Evolutionary conservation across 1,140 invertebrate genomes (phyloP).

Genomic region (Calliphora vicina): DNA sequence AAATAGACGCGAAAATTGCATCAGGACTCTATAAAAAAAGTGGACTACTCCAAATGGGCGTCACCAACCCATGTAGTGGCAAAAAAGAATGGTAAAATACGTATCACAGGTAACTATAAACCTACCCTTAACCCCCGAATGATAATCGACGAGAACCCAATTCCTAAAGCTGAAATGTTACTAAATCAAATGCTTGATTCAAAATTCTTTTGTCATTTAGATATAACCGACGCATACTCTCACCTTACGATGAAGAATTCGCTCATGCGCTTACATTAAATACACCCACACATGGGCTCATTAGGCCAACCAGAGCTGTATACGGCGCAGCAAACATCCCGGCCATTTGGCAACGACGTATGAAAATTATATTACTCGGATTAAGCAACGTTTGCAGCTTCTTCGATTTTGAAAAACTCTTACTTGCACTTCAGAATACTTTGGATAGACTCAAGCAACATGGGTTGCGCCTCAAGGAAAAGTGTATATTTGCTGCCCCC

Average conservation of each 20-base stretch:
- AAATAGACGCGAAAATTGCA: not conserved
- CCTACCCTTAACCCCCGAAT: constrained; percentile 48
- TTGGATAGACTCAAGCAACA: constrained; percentile 33
- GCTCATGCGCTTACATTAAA: not conserved
- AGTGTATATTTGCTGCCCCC: constrained; percentile 33
- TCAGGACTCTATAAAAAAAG: constrained; percentile 40
- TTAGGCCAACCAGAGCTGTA: constrained; percentile 43
- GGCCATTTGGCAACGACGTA: constrained; percentile 44
- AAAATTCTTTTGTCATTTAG: constrained; percentile 35
- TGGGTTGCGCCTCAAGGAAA: constrained; percentile 31
- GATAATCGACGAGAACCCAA: constrained; percentile 50
- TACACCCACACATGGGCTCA: constrained; percentile 41
- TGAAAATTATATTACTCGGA: constrained; percentile 35
- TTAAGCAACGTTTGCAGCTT: constrained; percentile 7
- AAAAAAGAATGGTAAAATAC: constrained; percentile 27
- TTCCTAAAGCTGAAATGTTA: constrained; percentile 40
- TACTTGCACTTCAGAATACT: constrained; percentile 21
- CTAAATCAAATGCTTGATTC: not conserved
- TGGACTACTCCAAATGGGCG: constrained; percentile 41
- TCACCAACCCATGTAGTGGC: constrained; percentile 21
- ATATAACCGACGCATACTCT: constrained; percentile 1
- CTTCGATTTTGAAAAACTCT: constrained; percentile 18
- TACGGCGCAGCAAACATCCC: constrained; percentile 39
- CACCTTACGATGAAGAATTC: not conserved
- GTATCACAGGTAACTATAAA: constrained; percentile 51